Evolutionary conservation across 1,140 invertebrate genomes (phyloP), one percentile per base, ranked within the genome.

Genomic region (Drosophila nigromelanica): DNA sequence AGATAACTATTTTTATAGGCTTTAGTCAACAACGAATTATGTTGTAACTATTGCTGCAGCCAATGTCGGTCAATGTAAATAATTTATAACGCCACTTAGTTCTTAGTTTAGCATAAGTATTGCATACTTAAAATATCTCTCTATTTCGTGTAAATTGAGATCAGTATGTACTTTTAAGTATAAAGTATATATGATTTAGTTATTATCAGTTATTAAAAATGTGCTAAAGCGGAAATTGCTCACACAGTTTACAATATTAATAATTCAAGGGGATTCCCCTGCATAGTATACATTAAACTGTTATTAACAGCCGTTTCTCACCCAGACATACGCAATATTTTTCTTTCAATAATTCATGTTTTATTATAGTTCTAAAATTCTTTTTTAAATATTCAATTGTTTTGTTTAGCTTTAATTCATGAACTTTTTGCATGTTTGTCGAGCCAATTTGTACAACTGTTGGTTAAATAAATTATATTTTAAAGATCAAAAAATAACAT

Each of bases 1-100:
- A 95, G 54, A 59, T 51, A 30, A 21, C 21, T 11, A 47, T 52
- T 52, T 37, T 7, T n/a, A 10, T 10, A 55, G 43, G 12, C 37
- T 39, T 5, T 12, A 40, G 52, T 35, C 10, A 60, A 56, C 15
- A 54, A 59, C 50, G 8, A 74, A 54, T 51, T 51, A 15, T 15
- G 30, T 51, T 51, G 18, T n/a, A 43, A 47, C 27, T 30, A 12
- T 4, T 45, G 40, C 30, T 18, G 24, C 48, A 42, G 12, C 18
- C 27, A 6, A 24, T 33, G 15, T 18, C 24, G 37, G 15, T 67
- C 24, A 24, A 72, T 72, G 69, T 72, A 72, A 45, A 72, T 72
- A 59, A 10, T 33, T 21, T 59, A 24, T 52, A 58, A 51, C 11
- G 62, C 52, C 37, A 43, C 48, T 37, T 72, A 67, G 61, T 71